Evolutionary conservation across 2,797 vertebrate species (phyloP), one percentile per base, ranked within the genome.

Genomic region (Hippocampus kuda): DNA sequence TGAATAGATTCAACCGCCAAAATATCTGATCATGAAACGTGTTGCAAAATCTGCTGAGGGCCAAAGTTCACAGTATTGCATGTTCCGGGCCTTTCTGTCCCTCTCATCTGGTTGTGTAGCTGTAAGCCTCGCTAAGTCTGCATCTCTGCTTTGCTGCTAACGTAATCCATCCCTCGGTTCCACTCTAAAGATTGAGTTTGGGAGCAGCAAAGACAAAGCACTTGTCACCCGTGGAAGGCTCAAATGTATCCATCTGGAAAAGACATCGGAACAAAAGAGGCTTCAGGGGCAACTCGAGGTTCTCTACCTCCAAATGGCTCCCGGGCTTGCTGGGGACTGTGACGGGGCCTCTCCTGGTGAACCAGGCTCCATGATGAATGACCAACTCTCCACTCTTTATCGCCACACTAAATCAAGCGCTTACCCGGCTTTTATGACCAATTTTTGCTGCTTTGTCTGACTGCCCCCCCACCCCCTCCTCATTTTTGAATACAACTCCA

Each of bases 371-470:
- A 81, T 92, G 91, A 92, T 92, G 81, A 91, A 92, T 88, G 87
- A 74, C 88, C 85, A 90, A 86, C 89, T 88, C 84, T 91, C 89
- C 81, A 70, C 81, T 91, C 84, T 92, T 91, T 91, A 92, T 91
- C 90, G 88, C 84, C 83, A 75, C 83, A 90, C 90, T 92, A 92
- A 92, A 92, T 92, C 91, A 91, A 86, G 83, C 65, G 81, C 87
- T 88, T 91, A 87, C 88, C 84, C 88, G 83, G 88, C 88, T 89
- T 92, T 91, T 90, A 91, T 89, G 91, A 90, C 84, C 88, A 84
- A 83, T 90, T 90, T 89, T 86, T 89, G 86, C 84, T 82, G 83
- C 85, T 90, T 92, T 91, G 83, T 89, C 89, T 90, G 80, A 78
- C 72, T 75, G 69, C 51, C 56, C 73, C 70, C 71, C 69, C 65